Conservation (phyloP, 1,140 invertebrate species). For the Heliconius congener region DNA sequence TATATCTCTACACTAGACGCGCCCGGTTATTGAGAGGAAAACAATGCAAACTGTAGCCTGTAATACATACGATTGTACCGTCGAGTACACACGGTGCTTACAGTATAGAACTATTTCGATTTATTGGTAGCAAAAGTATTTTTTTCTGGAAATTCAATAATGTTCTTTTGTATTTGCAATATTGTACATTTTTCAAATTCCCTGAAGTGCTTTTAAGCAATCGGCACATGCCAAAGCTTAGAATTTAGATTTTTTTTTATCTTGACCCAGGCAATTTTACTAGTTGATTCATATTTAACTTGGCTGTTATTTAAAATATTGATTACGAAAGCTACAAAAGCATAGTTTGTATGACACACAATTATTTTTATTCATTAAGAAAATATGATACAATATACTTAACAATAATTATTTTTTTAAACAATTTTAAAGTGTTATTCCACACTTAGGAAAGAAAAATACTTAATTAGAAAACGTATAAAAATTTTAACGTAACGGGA, state of each 20-base stretch:
- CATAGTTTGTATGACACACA: too few relatives aligned
- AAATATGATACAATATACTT: too few relatives aligned
- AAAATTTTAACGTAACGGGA: too few relatives aligned
- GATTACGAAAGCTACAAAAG: too few relatives aligned
- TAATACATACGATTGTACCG: slow-evolving; percentile 17
- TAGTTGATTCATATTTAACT: not conserved
- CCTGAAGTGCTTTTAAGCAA: not conserved
- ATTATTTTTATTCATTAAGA: too few relatives aligned
- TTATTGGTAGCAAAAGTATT: not conserved
- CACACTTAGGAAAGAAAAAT: too few relatives aligned
- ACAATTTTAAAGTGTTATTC: too few relatives aligned
- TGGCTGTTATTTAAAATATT: too few relatives aligned
- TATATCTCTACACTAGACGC: slow-evolving; percentile 28
- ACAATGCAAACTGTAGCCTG: slow-evolving; percentile 12
- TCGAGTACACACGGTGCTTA: slow-evolving; percentile 14
- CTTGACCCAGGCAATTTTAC: too few relatives aligned
- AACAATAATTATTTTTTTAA: too few relatives aligned
- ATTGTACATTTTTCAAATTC: not conserved
- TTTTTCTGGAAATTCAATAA: not conserved
- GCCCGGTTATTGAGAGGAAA: slow-evolving; percentile 29
- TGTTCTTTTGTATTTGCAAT: not conserved
- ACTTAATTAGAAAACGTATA: too few relatives aligned
- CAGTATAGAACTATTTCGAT: slow-evolving; percentile 13
- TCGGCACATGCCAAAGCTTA: not conserved
- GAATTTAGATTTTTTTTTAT: not conserved